These are phyloP conservation scores for Falco columbarius DNA, from an alignment of 2,797 vertebrate species.

Conservation along the genomic window DNA sequence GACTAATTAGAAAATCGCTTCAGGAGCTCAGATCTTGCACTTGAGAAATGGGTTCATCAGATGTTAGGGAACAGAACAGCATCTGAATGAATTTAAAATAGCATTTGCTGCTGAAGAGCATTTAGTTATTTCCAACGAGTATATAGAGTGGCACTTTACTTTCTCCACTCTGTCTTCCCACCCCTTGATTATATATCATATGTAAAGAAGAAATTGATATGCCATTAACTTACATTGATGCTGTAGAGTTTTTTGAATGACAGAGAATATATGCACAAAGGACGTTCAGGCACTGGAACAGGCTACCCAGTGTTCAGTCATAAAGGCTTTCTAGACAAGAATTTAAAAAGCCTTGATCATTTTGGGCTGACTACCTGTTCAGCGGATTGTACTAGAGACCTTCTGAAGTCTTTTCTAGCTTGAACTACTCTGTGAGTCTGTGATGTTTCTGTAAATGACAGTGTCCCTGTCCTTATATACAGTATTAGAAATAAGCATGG, in stretches of 20 bases:
- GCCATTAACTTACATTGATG: not conserved
- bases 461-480: not conserved
- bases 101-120: not conserved
- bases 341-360: not conserved
- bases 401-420: not conserved
- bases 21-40: constrained; percentile 27
- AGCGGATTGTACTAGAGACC: not conserved
- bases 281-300: not conserved
- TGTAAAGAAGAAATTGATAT: not conserved
- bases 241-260: not conserved
- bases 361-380: not conserved
- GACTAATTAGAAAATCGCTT: constrained; percentile 50
- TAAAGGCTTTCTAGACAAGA: not conserved
- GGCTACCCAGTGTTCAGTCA: not conserved
- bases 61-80: not conserved
- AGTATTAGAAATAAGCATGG: not conserved
- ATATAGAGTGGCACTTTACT: not conserved
- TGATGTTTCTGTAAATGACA: not conserved
- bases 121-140: not conserved
- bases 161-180: not conserved
- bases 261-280: not conserved
- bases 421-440: not conserved
- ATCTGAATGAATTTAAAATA: constrained; percentile 5
- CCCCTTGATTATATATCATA: not conserved
- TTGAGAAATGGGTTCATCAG: constrained; percentile 29